A percentile compares a stretch with the other conserved stretches of the same genome.
Conservation (phyloP, 2,888 invertebrate species). For the Mimachlamys varia region DNA sequence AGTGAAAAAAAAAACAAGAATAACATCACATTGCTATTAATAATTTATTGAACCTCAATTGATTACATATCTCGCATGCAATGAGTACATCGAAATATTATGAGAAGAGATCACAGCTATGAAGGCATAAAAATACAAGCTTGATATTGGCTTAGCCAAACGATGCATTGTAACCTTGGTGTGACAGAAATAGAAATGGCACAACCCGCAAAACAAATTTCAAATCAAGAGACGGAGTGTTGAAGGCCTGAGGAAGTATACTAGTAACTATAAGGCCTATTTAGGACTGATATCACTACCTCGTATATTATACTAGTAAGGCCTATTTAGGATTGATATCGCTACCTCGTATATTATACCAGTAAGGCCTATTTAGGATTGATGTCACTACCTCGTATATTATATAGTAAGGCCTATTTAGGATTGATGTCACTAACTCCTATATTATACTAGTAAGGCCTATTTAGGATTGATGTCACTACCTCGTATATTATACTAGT, state of each 20-base stretch:
- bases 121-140: neutral
- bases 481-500: too few species aligned
- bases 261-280: neutral
- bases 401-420: too few species aligned
- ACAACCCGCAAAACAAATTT: neutral
- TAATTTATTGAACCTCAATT: slow-evolving; percentile 21
- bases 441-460: too few species aligned
- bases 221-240: neutral
- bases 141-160: slow-evolving; percentile 36
- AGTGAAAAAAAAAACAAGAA: neutral
- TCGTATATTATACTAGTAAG: too few species aligned
- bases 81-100: slow-evolving; percentile 31
- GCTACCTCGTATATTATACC: too few species aligned
- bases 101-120: slow-evolving; percentile 30
- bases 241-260: neutral
- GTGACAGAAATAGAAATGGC: neutral
- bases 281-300: neutral
- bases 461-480: too few species aligned
- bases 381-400: too few species aligned
- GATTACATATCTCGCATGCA: slow-evolving; percentile 31
- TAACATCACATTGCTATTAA: neutral
- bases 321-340: too few species aligned
- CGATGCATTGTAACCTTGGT: neutral
- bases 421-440: too few species aligned
- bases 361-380: too few species aligned